These are phyloP conservation scores for Phylloscopus trochiloides DNA, from an alignment of 2,113 vertebrate genomes.

Conservation along the genomic window DNA sequence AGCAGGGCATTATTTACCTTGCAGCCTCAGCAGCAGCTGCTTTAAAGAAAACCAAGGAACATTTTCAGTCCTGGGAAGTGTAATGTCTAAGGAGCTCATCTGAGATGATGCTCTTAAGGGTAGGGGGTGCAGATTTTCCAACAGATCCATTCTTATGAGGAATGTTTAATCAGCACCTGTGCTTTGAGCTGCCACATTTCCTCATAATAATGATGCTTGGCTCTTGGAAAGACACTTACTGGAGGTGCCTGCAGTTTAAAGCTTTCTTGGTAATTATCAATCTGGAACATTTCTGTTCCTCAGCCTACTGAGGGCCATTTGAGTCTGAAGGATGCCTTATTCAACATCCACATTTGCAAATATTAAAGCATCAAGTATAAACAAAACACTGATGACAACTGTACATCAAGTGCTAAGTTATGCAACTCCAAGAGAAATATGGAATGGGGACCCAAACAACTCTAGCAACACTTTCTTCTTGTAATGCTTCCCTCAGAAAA, in stretches of 20 bases:
- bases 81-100: not conserved
- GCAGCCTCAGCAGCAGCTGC: not conserved
- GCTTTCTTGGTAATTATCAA: slow-evolving; percentile 46
- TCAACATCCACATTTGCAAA: slow-evolving; percentile 16
- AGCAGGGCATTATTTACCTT: not conserved
- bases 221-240: not conserved
- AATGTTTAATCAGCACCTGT: slow-evolving; percentile 17
- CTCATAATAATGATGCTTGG: not conserved
- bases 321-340: slow-evolving; percentile 23
- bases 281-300: slow-evolving; percentile 45
- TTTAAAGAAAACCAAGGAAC: not conserved
- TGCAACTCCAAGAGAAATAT: not conserved
- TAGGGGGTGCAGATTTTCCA: not conserved
- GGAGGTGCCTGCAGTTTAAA: slow-evolving; percentile 35
- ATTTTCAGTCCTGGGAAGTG: not conserved
- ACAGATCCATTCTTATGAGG: not conserved
- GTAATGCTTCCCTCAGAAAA: not conserved
- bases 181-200: not conserved
- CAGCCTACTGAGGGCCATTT: slow-evolving; percentile 29
- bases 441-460: not conserved
- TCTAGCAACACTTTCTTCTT: not conserved
- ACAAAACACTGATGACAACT: slow-evolving; percentile 16
- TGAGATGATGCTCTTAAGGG: not conserved
- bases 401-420: slow-evolving; percentile 21
- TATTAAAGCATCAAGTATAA: slow-evolving; percentile 45